Evolutionary conservation across 2,113 vertebrate species (phyloP).

Genomic region (Zosterops pallidus): DNA sequence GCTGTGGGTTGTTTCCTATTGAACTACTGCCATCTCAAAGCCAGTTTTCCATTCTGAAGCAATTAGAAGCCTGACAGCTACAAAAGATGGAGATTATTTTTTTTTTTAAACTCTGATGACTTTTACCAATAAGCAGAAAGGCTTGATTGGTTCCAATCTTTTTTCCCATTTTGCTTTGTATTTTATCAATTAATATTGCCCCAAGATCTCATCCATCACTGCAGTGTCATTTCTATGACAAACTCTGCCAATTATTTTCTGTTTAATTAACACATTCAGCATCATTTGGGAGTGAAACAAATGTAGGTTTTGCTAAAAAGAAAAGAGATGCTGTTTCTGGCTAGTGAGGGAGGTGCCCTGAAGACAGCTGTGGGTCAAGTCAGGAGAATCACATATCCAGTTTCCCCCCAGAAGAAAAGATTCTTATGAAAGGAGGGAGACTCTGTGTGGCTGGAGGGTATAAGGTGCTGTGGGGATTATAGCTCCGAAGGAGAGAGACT

Average conservation of each 20-base stretch:
- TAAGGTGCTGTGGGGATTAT: neutral
- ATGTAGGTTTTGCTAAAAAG: neutral
- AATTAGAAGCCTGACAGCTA: neutral
- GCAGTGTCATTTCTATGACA: neutral
- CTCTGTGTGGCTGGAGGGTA: neutral
- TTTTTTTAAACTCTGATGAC: neutral
- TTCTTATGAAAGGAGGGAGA: neutral
- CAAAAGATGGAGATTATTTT: neutral
- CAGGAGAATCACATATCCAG: neutral
- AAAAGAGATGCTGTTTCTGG: neutral
- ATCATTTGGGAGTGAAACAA: neutral
- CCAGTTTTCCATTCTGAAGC: neutral
- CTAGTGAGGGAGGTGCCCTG: neutral
- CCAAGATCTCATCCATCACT: neutral
- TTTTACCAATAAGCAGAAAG: neutral
- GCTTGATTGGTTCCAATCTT: neutral
- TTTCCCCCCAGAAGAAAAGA: neutral
- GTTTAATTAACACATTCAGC: neutral
- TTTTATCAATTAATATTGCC: neutral
- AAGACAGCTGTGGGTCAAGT: neutral
- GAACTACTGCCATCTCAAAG: neutral
- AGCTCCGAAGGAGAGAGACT: neutral
- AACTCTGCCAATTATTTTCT: neutral
- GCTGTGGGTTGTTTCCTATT: neutral
- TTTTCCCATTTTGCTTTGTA: neutral